These are phyloP conservation scores for Thalassoma bifasciatum DNA, from an alignment of 2,113 vertebrate species.

Conservation along the genomic window DNA sequence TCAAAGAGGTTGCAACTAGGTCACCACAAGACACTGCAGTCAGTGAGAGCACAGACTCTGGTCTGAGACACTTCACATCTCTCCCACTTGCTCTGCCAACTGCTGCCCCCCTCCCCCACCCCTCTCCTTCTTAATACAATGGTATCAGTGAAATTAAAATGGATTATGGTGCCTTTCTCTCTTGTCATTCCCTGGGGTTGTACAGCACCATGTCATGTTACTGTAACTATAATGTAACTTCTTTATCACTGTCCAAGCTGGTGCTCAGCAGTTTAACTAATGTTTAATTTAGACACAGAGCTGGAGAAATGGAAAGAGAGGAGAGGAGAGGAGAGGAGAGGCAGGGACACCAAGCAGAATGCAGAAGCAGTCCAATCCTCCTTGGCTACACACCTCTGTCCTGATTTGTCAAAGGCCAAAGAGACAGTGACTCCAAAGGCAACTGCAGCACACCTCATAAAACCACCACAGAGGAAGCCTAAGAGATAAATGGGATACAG, in stretches of 20 bases:
- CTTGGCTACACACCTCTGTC: constrained; percentile 60
- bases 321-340: constrained; percentile 37
- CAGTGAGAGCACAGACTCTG: constrained; percentile 75
- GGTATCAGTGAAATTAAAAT: constrained; percentile 78
- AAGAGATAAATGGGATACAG: constrained; percentile 57
- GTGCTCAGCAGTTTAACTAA: constrained; percentile 71
- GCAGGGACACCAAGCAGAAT: constrained; percentile 51
- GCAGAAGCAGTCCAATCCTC: constrained; percentile 61
- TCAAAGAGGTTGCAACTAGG: constrained; percentile 88
- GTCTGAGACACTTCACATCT: constrained; percentile 78
- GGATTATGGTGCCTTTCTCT: constrained; percentile 68
- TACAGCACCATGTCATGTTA: constrained; percentile 73
- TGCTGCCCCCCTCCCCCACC: constrained; percentile 14
- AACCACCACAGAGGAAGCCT: constrained; percentile 38
- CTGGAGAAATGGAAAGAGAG: constrained; percentile 5
- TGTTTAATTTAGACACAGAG: constrained; percentile 71
- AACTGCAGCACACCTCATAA: constrained; percentile 50
- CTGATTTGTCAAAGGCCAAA: constrained; percentile 71
- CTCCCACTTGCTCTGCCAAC: constrained; percentile 23
- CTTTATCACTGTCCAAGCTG: constrained; percentile 67
- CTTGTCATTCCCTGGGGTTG: constrained; percentile 68
- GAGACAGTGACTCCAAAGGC: constrained; percentile 57
- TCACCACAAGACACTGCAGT: constrained; percentile 83
- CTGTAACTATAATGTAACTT: constrained; percentile 72
- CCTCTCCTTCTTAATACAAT: constrained; percentile 54